These are phyloP conservation scores for Cercopithecus petaurista DNA, from an alignment of 2,797 vertebrate species.

Conservation along the genomic window DNA sequence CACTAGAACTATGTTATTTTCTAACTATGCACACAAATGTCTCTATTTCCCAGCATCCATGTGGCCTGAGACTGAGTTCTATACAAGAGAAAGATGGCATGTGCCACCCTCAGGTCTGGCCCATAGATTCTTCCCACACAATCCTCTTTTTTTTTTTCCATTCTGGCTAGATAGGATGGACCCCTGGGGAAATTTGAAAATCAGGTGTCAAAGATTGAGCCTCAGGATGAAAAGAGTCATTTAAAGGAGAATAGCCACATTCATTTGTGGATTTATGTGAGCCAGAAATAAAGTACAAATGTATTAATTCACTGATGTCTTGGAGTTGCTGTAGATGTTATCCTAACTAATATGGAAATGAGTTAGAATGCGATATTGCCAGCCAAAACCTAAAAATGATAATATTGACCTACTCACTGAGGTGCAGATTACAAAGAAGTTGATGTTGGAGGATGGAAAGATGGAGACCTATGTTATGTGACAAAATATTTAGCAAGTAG, in stretches of 20 bases:
- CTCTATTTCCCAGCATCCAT: not conserved
- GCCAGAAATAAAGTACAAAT: not conserved
- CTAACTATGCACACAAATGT: not conserved
- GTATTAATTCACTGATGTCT: not conserved
- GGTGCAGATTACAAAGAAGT: not conserved
- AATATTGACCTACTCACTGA: not conserved
- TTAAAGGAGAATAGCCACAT: not conserved
- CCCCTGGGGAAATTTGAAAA: not conserved
- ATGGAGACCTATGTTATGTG: not conserved
- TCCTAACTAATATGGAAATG: not conserved
- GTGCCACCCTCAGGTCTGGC: accelerated
- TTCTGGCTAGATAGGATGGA: not conserved
- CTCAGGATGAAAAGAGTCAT: not conserved
- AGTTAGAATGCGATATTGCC: not conserved
- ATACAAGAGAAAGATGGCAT: not conserved
- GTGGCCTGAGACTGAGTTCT: not conserved
- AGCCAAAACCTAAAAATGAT: not conserved
- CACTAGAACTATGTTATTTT: not conserved
- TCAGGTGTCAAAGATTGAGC: not conserved
- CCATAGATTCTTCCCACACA: accelerated
- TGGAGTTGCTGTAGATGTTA: not conserved
- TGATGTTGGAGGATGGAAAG: not conserved
- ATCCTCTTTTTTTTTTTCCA: not conserved
- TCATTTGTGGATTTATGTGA: not conserved
- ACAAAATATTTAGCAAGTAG: not conserved